A percentile compares a stretch with the other conserved stretches of the same genome.
phyloP scores from a whole-genome alignment of 1,140 invertebrate species.

The Cotesia chilonis region DNA sequence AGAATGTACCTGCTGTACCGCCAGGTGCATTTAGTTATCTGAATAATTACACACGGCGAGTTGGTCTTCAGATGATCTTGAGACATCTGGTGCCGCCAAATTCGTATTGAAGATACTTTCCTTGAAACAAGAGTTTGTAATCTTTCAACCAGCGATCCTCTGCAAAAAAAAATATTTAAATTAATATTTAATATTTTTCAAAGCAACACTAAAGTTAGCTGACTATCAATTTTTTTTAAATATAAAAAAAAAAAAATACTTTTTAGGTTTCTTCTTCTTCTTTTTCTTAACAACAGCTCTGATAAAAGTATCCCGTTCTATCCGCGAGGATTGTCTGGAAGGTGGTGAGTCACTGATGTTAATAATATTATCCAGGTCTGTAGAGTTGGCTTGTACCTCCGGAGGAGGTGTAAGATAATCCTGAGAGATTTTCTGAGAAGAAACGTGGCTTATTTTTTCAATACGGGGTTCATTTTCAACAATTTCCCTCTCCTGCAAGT shows the following conservation, averaged over 20 bases:
- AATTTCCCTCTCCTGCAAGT: no score
- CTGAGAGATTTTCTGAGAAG: conserved; percentile 47
- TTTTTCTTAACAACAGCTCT: conserved; percentile 34
- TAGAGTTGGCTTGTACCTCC: not conserved
- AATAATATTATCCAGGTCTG: conserved; percentile 4
- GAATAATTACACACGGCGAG: conserved; percentile 44
- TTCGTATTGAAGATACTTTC: conserved; percentile 50
- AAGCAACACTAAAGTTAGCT: conserved; percentile 9
- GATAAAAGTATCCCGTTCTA: conserved; percentile 31
- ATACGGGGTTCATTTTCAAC: not conserved
- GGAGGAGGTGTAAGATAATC: conserved; percentile 6
- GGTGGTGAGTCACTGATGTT: conserved; percentile 35
- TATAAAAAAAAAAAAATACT: conserved; percentile 39
- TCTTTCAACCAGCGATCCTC: conserved; percentile 51
- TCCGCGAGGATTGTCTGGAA: conserved; percentile 16
- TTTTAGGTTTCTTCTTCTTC: conserved; percentile 48
- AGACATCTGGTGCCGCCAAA: conserved; percentile 55
- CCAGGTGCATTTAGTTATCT: conserved; percentile 39
- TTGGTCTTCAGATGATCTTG: conserved; percentile 38
- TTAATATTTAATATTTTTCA: conserved; percentile 26
- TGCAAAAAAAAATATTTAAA: conserved; percentile 47
- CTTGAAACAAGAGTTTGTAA: conserved; percentile 49
- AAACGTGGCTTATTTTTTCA: not conserved
- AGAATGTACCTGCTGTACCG: conserved; percentile 50
- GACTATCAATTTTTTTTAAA: no score